phyloP scores from a whole-genome alignment of 1,140 invertebrate genomes.

The Trichomalopsis sarcophagae region DNA sequence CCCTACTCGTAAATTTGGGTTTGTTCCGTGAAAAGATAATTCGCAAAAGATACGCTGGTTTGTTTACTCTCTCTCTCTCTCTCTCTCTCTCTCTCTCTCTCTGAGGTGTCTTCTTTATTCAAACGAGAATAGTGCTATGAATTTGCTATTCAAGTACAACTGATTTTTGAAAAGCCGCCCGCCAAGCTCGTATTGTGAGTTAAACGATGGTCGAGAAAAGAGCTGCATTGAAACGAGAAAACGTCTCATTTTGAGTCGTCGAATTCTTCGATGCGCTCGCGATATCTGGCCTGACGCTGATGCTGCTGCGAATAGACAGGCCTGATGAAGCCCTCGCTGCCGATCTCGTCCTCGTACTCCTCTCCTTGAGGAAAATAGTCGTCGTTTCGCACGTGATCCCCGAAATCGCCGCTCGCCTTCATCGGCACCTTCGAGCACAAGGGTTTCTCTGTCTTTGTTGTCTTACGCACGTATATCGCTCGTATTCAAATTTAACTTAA shows the following conservation, averaged over 20 bases:
- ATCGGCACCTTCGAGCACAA: conserved; percentile 11
- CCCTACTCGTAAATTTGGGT: not conserved
- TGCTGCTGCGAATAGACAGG: not conserved
- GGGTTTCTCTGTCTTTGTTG: not conserved
- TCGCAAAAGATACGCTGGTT: too few species aligned
- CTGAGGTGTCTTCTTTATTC: too few species aligned
- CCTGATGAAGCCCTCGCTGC: conserved; percentile 43
- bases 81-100: too few species aligned
- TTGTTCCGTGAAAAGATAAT: not conserved
- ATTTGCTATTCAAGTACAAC: too few species aligned
- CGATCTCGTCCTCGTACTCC: conserved; percentile 64
- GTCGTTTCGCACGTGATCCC: conserved; percentile 58
- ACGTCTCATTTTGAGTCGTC: not conserved
- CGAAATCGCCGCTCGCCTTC: not conserved
- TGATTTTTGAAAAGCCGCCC: too few species aligned
- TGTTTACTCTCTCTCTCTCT: too few species aligned
- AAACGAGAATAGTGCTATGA: too few species aligned
- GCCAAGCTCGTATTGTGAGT: too few species aligned
- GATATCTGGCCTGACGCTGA: conserved; percentile 52
- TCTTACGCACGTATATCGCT: not conserved
- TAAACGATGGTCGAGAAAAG: too few species aligned
- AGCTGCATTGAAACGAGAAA: not conserved
- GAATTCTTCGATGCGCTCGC: not conserved
- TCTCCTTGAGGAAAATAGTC: conserved; percentile 67
- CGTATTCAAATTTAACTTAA: not conserved